phyloP scores from a whole-genome alignment of 2,113 vertebrate genomes.

The rabbit (Oryctolagus cuniculus) region DNA sequence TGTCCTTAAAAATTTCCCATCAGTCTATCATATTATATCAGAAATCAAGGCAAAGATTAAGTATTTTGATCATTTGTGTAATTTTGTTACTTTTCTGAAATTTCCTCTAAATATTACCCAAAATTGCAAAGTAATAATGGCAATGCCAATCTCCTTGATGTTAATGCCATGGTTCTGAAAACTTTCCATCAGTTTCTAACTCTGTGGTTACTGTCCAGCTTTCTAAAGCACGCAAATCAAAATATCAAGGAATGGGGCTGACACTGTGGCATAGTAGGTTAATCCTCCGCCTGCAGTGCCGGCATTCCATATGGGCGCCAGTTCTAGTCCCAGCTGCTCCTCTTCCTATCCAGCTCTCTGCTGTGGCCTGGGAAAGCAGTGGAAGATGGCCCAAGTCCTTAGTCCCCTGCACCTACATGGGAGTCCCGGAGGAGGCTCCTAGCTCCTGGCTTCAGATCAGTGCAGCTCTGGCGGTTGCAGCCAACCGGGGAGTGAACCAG shows the following conservation, averaged over 20 bases:
- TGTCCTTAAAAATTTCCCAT: conserved; percentile 13
- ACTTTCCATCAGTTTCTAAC: neutral
- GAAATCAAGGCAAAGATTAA: conserved; percentile 33
- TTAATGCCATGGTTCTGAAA: conserved; percentile 33
- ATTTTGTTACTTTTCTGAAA: neutral
- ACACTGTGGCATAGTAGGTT: too few species aligned
- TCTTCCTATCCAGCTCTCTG: too few species aligned
- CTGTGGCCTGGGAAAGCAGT: too few species aligned
- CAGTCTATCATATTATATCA: neutral
- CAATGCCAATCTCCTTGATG: conserved; percentile 8
- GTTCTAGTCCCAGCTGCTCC: too few species aligned
- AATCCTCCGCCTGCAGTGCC: too few species aligned
- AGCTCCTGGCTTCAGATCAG: too few species aligned
- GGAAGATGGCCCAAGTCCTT: too few species aligned
- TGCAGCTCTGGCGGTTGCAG: too few species aligned
- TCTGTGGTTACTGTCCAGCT: neutral
- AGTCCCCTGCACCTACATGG: too few species aligned
- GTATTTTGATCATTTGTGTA: neutral
- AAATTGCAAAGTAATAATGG: conserved; percentile 3
- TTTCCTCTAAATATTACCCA: conserved; percentile 49
- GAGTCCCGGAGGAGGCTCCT: too few species aligned
- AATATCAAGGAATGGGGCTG: neutral
- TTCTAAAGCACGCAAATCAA: conserved; percentile 39
- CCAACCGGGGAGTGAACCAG: too few species aligned
- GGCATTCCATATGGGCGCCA: too few species aligned